Percentiles rank a stretch among this genome's conserved stretches.
Conservation (phyloP, 2,113 vertebrate species). For the Petromus typicus region DNA sequence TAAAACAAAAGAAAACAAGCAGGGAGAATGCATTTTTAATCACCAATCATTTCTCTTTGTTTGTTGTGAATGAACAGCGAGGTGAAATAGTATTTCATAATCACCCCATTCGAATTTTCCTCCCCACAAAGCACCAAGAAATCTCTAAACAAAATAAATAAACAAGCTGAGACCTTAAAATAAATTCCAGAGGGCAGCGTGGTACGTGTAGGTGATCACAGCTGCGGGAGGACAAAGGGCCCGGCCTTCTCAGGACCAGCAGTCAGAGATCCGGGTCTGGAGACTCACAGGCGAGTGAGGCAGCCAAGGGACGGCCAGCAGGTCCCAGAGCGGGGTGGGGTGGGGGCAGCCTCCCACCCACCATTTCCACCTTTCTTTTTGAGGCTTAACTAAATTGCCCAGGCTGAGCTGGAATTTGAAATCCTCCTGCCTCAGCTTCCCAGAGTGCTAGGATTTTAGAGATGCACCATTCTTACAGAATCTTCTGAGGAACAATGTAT, state of each 20-base stretch:
- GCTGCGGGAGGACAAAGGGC: conserved; percentile 69
- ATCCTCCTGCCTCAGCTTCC: not conserved
- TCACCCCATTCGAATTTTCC: conserved; percentile 89
- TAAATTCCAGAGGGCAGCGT: conserved; percentile 86
- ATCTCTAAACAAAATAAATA: conserved; percentile 90
- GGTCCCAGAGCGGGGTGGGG: not conserved
- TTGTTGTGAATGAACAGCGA: conserved; percentile 91
- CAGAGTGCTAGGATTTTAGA: not conserved
- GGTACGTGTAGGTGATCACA: conserved; percentile 87
- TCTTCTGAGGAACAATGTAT: not conserved
- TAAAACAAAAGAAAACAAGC: conserved; percentile 93
- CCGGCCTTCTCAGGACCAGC: conserved; percentile 24
- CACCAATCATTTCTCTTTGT: conserved; percentile 94
- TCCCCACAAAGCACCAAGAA: conserved; percentile 84
- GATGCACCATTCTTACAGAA: not conserved
- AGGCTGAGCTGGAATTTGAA: not conserved
- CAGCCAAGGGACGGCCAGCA: not conserved
- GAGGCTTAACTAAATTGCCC: not conserved
- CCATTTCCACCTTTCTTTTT: not conserved
- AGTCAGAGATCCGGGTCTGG: not conserved
- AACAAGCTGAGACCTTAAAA: conserved; percentile 87
- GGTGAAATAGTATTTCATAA: conserved; percentile 91
- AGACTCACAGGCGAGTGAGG: not conserved
- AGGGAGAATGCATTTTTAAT: conserved; percentile 93
- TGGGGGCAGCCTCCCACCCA: not conserved